Percentiles rank a stretch among this genome's conserved stretches.
Conservation (phyloP, 64 coral and sea anemone species). For the Astreopora myriophthalma region DNA sequence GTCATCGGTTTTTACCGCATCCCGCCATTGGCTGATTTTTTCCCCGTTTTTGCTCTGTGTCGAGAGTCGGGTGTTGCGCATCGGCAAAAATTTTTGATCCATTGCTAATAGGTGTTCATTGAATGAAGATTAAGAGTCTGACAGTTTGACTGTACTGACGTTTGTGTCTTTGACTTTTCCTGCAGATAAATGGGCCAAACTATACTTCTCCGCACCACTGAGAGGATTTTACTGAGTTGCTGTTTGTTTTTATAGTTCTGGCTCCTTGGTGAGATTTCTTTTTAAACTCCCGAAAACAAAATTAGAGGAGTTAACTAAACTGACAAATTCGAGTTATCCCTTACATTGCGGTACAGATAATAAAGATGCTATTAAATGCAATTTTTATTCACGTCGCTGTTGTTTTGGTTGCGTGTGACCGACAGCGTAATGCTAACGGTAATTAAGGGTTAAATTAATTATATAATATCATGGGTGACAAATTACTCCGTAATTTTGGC, state of each 20-base stretch:
- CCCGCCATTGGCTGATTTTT: too few relatives aligned
- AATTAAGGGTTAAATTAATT: too few relatives aligned
- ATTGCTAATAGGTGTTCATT: too few relatives aligned
- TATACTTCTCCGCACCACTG: background rate
- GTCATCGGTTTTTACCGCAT: too few relatives aligned
- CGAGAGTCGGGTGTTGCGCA: too few relatives aligned
- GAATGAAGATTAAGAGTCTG: too few relatives aligned
- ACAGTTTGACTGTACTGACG: background rate
- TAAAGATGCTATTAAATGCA: background rate
- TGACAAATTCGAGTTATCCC: background rate
- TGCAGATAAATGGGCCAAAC: conserved; percentile 23
- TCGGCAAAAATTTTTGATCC: too few relatives aligned
- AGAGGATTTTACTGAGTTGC: conserved; percentile 7
- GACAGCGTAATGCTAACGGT: too few relatives aligned
- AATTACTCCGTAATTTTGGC: too few relatives aligned
- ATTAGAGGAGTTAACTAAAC: background rate
- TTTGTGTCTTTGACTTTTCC: background rate
- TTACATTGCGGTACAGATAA: conserved; percentile 15
- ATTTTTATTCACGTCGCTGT: background rate
- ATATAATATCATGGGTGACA: too few relatives aligned
- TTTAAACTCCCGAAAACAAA: background rate
- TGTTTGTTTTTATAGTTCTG: background rate
- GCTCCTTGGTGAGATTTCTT: background rate
- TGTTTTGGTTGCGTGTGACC: background rate
- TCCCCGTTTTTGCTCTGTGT: too few relatives aligned